Conservation (phyloP, 2,113 vertebrate species). For the Rhinoptilus africanus region DNA sequence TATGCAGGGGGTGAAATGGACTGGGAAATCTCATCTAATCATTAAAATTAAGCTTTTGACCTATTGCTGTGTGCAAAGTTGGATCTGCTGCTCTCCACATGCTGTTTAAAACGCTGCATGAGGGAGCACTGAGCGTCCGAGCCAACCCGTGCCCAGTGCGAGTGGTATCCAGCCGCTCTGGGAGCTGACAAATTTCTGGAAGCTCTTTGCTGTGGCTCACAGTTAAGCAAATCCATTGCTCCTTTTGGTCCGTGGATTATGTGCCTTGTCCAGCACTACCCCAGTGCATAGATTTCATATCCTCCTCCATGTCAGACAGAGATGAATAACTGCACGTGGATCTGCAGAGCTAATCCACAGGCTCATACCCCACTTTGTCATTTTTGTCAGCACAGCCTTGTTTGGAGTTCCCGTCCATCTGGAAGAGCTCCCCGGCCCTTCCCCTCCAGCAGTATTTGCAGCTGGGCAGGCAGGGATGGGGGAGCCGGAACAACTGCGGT, state of each 20-base stretch:
- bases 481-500: background rate
- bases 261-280: background rate
- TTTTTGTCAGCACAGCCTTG: background rate
- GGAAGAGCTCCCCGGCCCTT: background rate
- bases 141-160: rapidly evolving
- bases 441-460: background rate
- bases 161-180: constrained; percentile 13
- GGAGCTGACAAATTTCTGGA: background rate
- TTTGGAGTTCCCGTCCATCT: background rate
- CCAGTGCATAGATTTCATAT: background rate
- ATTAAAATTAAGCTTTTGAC: background rate
- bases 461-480: background rate
- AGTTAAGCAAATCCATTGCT: constrained; percentile 29
- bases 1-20: background rate
- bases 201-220: constrained; percentile 47
- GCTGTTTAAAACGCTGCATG: background rate
- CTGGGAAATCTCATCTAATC: background rate
- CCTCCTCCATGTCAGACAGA: background rate
- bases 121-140: background rate
- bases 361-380: background rate
- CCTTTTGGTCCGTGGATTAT: constrained; percentile 11
- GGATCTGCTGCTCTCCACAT: background rate
- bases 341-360: background rate
- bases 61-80: background rate
- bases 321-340: background rate